These are phyloP conservation scores for Leptopilina clavipes DNA, from an alignment of 1,140 invertebrate genomes.

Conservation along the genomic window DNA sequence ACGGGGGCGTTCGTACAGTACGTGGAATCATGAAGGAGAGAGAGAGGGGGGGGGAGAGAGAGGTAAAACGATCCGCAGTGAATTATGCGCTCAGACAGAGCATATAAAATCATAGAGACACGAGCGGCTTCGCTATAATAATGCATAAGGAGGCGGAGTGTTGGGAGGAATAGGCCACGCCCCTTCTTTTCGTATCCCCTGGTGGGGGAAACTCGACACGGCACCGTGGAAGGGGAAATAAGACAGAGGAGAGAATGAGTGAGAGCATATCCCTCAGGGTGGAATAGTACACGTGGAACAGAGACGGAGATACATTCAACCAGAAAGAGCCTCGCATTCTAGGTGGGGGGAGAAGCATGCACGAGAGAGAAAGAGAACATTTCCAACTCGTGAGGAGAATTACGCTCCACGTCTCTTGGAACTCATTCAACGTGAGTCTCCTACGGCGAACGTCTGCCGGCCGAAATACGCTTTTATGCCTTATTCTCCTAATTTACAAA, in stretches of 20 bases:
- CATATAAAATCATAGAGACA: slow-evolving; percentile 73
- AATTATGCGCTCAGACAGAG: slow-evolving; percentile 66
- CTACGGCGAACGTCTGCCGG: slow-evolving; percentile 43
- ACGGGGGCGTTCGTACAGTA: slow-evolving; percentile 34
- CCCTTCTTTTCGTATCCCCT: slow-evolving; percentile 39
- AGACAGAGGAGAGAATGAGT: slow-evolving; percentile 26
- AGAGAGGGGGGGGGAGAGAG: slow-evolving; percentile 3
- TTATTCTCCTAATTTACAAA: too few species aligned
- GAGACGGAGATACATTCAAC: background rate
- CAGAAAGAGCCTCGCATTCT: slow-evolving; percentile 46
- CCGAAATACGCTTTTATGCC: background rate
- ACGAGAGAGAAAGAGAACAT: slow-evolving; percentile 37
- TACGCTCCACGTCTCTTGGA: slow-evolving; percentile 45
- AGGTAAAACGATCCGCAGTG: slow-evolving; percentile 55
- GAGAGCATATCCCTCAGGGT: slow-evolving; percentile 25
- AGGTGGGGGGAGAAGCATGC: slow-evolving; percentile 11
- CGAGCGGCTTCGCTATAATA: slow-evolving; percentile 69
- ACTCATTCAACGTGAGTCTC: slow-evolving; percentile 56
- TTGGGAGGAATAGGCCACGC: slow-evolving; percentile 56
- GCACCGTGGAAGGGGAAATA: slow-evolving; percentile 38
- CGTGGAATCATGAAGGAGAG: slow-evolving; percentile 37
- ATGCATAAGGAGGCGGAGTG: slow-evolving; percentile 73
- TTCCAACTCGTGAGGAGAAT: slow-evolving; percentile 39
- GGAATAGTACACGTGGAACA: slow-evolving; percentile 36
- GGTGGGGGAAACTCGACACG: background rate